A percentile compares a stretch with the other conserved stretches of the same genome.
Evolutionary conservation across 2,797 vertebrate genomes (phyloP).

Genomic region (Centroberyx gerrardi): DNA sequence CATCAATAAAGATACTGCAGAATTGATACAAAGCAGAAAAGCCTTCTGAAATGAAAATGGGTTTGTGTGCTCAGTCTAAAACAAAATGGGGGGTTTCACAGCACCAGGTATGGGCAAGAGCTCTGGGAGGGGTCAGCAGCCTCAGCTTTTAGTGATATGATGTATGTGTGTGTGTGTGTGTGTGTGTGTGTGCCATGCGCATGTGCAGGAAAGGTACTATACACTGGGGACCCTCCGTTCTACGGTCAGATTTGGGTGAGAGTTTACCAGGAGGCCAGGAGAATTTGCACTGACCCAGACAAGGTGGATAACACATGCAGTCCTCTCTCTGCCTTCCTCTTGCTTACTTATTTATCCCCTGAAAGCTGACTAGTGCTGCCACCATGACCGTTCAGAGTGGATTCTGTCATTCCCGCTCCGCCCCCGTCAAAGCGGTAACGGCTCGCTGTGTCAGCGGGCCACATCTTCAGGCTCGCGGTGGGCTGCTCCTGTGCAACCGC

Average conservation of each 20-base stretch:
- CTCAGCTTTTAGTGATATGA: conserved; percentile 27
- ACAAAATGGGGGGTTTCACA: neutral
- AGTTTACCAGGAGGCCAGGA: conserved; percentile 25
- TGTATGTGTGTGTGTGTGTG: neutral
- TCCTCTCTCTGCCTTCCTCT: conserved; percentile 3
- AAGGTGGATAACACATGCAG: conserved; percentile 1
- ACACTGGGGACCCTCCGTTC: conserved; percentile 15
- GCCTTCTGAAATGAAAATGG: conserved; percentile 14
- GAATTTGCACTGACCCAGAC: conserved; percentile 34
- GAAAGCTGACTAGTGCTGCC: conserved; percentile 37
- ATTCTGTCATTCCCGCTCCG: conserved; percentile 30
- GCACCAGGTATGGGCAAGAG: neutral
- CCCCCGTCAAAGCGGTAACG: conserved; percentile 31
- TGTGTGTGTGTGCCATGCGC: neutral
- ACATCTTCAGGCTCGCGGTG: conserved; percentile 9
- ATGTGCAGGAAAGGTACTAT: conserved; percentile 21
- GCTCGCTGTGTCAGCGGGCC: conserved; percentile 57
- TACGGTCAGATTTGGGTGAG: conserved; percentile 33
- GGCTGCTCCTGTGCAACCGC: conserved; percentile 18
- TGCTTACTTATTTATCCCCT: conserved; percentile 53
- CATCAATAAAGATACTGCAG: conserved; percentile 1
- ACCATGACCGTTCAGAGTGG: conserved; percentile 36
- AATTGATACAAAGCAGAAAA: neutral
- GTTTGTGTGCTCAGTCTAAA: neutral
- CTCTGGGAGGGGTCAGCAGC: neutral